phyloP scores from a whole-genome alignment of 2,113 vertebrate species.

The Jacana jacana region DNA sequence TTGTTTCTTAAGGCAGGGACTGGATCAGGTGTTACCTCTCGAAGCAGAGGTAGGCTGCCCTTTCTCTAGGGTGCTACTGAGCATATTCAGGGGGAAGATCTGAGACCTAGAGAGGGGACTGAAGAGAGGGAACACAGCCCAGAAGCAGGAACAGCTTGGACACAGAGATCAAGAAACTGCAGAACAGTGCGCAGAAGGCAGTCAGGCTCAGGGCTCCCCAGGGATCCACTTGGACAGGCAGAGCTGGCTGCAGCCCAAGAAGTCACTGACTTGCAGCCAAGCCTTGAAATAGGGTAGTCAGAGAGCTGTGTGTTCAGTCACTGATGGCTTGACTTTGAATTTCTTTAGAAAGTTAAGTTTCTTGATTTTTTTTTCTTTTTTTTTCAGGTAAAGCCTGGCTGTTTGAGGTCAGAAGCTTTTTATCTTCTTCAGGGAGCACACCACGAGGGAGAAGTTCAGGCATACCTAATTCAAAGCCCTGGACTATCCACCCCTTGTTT shows the following conservation, averaged over 20 bases:
- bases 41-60: neutral
- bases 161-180: neutral
- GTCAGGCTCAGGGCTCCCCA: neutral
- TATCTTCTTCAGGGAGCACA: neutral
- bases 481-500: neutral
- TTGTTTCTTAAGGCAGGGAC: neutral
- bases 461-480: neutral
- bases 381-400: neutral
- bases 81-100: neutral
- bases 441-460: neutral
- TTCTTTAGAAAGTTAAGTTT: neutral
- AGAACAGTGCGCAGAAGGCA: neutral
- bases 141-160: neutral
- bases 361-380: neutral
- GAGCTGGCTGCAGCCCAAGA: constrained; percentile 29
- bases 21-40: neutral
- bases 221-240: neutral
- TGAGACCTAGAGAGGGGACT: neutral
- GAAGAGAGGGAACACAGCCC: neutral
- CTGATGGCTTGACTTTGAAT: constrained; percentile 15
- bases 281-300: neutral
- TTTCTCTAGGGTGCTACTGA: neutral
- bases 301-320: neutral
- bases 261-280: constrained; percentile 1
- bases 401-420: neutral